These are phyloP conservation scores for Thalassarche chlororhynchos DNA, from an alignment of 2,113 vertebrate species.

Conservation along the genomic window DNA sequence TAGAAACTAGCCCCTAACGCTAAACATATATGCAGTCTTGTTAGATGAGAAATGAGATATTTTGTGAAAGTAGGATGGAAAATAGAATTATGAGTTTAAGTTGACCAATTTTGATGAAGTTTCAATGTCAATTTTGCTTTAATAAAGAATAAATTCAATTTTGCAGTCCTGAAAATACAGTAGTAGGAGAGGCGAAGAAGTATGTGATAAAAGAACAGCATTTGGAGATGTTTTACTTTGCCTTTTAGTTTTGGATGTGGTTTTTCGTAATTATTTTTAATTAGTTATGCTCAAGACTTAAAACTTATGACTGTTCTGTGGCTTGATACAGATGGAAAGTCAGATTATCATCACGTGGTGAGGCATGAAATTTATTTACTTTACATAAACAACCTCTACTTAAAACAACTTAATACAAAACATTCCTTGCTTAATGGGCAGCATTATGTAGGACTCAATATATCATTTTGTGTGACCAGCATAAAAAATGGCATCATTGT, in stretches of 20 bases:
- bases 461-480: conserved; percentile 70
- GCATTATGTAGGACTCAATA: conserved; percentile 64
- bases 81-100: neutral
- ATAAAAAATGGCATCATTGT: conserved; percentile 81
- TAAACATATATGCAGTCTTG: neutral
- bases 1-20: neutral
- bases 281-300: conserved; percentile 83
- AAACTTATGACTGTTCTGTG: conserved; percentile 81
- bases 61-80: neutral
- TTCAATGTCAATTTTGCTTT: neutral
- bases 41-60: neutral
- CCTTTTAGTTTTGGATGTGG: conserved; percentile 82
- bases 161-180: neutral
- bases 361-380: conserved; percentile 92
- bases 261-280: conserved; percentile 91
- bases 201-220: neutral
- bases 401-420: conserved; percentile 84
- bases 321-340: conserved; percentile 83
- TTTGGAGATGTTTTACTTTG: conserved; percentile 1
- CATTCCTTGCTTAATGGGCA: conserved; percentile 77
- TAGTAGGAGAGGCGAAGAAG: neutral
- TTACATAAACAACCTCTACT: conserved; percentile 81
- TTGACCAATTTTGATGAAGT: neutral
- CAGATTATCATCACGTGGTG: conserved; percentile 96
- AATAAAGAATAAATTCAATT: neutral